Base-by-base conservation (phyloP, 2,113 vertebrate genomes). In the Maccullochella peelii region DNA sequence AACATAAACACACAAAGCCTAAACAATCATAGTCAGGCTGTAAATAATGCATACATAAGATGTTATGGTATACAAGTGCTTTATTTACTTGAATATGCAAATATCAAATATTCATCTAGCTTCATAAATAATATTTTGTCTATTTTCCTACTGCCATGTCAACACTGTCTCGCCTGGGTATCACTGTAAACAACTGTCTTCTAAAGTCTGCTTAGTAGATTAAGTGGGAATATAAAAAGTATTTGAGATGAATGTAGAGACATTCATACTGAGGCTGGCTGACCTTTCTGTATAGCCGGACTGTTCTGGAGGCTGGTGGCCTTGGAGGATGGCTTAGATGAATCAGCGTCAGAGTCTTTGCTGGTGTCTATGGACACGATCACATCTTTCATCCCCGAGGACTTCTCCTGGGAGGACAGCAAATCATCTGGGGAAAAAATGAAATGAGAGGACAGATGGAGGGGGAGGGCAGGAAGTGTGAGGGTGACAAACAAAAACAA, bases 281-380 rank as follows among this genome's bases (percentile, higher is more conserved):
- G 5, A 99, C 98, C 98, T 99, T 97, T 99, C 84, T 94, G 96
- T 25, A 94, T 82, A 36, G 96, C 81, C 0, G 95, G 89, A 81
- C 95, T 93, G 93, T 96, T 96, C 93, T 96, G 97, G 74, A 97
- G 96, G 87, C 96, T 96, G 86, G 96, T 95, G 63, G 96, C 94
- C 75, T 96, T 88, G 68, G 95, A 96, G 50, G 97, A 97, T 47
- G 86, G 95, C 89, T 97, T 96, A 12, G 96, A 97, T 30, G 97
- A 96, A 77, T 98, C 97, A 1, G 91, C 95, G 62, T 99, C 98
- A 0, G 97, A 91, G 84, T 98, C 97, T 94, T 98, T 98, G 95
- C 96, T 97, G 54, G 97, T 96, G 75, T 99, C 98, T 78, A 99
- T 95, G 88, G 97, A 99, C 33, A 99, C 96, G 36, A 99, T 96